Percentiles rank a stretch among this genome's conserved stretches.
These are phyloP conservation scores for Arnoldichthys spilopterus DNA, from an alignment of 2,797 vertebrate species.

Conservation along the genomic window DNA sequence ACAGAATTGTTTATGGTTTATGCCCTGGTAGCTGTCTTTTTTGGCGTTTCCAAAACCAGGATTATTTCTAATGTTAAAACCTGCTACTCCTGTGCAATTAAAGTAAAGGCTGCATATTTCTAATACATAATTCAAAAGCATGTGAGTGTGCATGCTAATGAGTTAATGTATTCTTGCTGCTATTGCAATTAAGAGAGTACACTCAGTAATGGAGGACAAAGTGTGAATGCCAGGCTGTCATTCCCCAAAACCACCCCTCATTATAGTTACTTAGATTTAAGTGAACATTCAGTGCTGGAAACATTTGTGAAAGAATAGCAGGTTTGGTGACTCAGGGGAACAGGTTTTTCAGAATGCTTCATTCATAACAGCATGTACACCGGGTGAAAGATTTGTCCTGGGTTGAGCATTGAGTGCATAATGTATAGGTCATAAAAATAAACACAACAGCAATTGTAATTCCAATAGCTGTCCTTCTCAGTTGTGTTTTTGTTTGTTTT, in stretches of 20 bases:
- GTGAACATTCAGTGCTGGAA: constrained; percentile 19
- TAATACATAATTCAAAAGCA: constrained; percentile 63
- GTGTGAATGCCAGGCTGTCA: constrained; percentile 61
- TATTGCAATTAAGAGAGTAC: constrained; percentile 69
- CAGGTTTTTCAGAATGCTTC: constrained; percentile 5
- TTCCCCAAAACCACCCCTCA: constrained; percentile 51
- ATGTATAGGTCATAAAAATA: neutral
- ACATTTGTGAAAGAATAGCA: constrained; percentile 3
- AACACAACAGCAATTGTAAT: neutral
- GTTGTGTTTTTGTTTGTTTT: too few species aligned
- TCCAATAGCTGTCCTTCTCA: neutral
- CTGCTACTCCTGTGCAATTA: constrained; percentile 62
- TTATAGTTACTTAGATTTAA: constrained; percentile 55
- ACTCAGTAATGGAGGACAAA: constrained; percentile 64
- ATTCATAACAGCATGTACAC: neutral
- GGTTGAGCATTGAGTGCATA: neutral
- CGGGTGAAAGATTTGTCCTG: neutral
- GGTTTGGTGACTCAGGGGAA: neutral
- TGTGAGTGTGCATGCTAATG: constrained; percentile 72
- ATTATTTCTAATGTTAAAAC: constrained; percentile 64
- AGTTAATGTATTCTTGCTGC: constrained; percentile 70
- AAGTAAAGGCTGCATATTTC: constrained; percentile 62
- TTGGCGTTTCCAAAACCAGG: constrained; percentile 56
- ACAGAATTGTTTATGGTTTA: neutral
- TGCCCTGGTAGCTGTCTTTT: constrained; percentile 7